Percentiles rank a stretch among this genome's conserved stretches.
Conservation (phyloP, 2,888 invertebrate genomes). For the Abrostola tripartita region DNA sequence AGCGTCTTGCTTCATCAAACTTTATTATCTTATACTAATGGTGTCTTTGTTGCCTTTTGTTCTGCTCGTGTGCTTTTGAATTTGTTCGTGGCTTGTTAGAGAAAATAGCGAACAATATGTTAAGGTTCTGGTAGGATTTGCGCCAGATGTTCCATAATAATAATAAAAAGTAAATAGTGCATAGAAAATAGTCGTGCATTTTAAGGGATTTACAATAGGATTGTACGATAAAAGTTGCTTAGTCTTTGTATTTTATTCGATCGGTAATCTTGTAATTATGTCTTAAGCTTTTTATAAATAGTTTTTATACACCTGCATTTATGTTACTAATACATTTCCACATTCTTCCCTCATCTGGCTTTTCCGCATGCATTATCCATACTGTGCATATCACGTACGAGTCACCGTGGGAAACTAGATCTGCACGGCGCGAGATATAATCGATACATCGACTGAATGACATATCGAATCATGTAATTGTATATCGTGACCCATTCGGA, state of each 20-base stretch:
- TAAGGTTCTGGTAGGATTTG: conserved; percentile 1
- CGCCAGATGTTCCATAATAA: too few species aligned
- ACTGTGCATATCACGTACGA: conserved; percentile 44
- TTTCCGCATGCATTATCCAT: conserved; percentile 42
- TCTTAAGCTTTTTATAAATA: not conserved
- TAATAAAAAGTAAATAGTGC: too few species aligned
- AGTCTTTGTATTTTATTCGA: not conserved
- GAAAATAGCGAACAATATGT: not conserved
- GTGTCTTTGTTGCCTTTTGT: conserved; percentile 11
- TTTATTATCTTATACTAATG: conserved; percentile 12
- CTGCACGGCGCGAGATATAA: conserved; percentile 64
- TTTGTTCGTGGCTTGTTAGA: conserved; percentile 1
- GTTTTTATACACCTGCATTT: not conserved
- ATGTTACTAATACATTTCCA: conserved; percentile 18
- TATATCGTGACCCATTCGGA: conserved; percentile 66
- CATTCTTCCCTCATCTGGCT: conserved; percentile 15
- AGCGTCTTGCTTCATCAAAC: conserved; percentile 24
- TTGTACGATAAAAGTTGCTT: not conserved
- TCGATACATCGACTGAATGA: conserved; percentile 66
- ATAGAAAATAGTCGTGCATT: too few species aligned
- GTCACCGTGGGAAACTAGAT: conserved; percentile 69
- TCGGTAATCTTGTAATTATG: not conserved
- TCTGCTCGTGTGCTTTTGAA: not conserved
- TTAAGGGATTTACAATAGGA: too few species aligned
- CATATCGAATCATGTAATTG: conserved; percentile 70